Conservation (phyloP, 1,140 invertebrate genomes). For the Drosophila lowei region DNA sequence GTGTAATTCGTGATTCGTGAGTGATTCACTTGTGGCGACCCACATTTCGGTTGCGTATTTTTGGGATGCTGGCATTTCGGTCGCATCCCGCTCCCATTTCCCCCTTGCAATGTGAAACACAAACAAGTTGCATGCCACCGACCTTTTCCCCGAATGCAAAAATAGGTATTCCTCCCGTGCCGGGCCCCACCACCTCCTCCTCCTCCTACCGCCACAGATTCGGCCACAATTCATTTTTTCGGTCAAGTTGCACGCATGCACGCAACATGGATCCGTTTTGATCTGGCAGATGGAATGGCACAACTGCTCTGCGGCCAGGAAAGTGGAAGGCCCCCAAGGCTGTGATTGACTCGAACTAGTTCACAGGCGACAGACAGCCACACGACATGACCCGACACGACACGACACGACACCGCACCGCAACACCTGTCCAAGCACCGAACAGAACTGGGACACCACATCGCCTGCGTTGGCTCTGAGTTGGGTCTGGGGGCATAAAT, state of each 20-base stretch:
- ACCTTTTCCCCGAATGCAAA: constrained; percentile 63
- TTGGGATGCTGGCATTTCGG: constrained; percentile 73
- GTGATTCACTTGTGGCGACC: constrained; percentile 70
- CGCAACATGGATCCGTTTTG: constrained; percentile 13
- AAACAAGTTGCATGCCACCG: constrained; percentile 68
- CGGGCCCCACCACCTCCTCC: neutral
- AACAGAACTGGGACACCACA: constrained; percentile 34
- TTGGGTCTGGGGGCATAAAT: constrained; percentile 17
- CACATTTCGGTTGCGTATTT: constrained; percentile 68
- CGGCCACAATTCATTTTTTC: constrained; percentile 51
- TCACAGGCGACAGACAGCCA: constrained; percentile 45
- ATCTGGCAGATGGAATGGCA: constrained; percentile 15
- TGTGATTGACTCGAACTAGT: constrained; percentile 77
- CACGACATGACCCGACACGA: constrained; percentile 14
- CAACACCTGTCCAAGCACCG: constrained; percentile 31
- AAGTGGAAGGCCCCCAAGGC: constrained; percentile 33
- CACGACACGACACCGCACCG: neutral
- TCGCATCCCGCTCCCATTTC: constrained; percentile 23
- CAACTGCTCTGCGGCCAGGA: constrained; percentile 48
- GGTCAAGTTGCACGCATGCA: constrained; percentile 64
- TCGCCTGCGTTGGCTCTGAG: constrained; percentile 14
- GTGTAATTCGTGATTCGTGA: constrained; percentile 11
- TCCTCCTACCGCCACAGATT: neutral
- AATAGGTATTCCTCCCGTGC: constrained; percentile 18
- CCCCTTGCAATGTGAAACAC: constrained; percentile 31